Base-by-base conservation (phyloP, 2,797 vertebrate genomes). In the Bradypodion pumilum region DNA sequence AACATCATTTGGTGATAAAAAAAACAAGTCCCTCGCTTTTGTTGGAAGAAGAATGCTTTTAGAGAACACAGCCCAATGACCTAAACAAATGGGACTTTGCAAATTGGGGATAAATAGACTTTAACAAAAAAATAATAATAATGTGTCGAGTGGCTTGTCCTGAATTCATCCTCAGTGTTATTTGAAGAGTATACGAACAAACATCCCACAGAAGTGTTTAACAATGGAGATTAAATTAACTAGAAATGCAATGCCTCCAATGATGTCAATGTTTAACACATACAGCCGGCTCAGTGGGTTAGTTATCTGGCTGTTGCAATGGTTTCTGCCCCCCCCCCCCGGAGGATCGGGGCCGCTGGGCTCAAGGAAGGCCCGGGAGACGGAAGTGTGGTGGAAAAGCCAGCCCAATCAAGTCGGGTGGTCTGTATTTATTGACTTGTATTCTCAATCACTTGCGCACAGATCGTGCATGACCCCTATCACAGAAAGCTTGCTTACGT, bases 1-100 rank as follows among this genome's bases (percentile, higher is more conserved):
- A 49, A 66, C 86, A 60, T 84, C 62, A 60, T 76, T 32, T 88
- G 93, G 89, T 77, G 42, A 75, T 72, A 16, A 40, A 32, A 72
- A 77, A n/a, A n/a, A n/a, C 60, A 13, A 66, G 23, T 46, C 52
- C 89, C 21, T 56, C 21, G 59, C 49, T 44, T 80, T 44, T 9
- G 65, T 60, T 83, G 86, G 4, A 42, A 40, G 49, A 46, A 62
- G 86, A 60, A 0, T 19, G 46, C 44, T 72, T 76, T 52, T 29
- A 5, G 56, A 75, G 21, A 27, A 3, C 2, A 59, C 46, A 42
- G 59, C 23, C 7, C 60, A 80, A 1, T 1, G 23, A 78, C 7
- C 72, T 42, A 59, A 46, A 42, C 56, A 46, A 70, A 42, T 78
- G 66, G 59, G 7, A 35, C 2, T 73, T 78, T 19, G 27, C 23